These are phyloP conservation scores for Holocentrus rufus DNA, from an alignment of 2,797 vertebrate species.

Conservation along the genomic window DNA sequence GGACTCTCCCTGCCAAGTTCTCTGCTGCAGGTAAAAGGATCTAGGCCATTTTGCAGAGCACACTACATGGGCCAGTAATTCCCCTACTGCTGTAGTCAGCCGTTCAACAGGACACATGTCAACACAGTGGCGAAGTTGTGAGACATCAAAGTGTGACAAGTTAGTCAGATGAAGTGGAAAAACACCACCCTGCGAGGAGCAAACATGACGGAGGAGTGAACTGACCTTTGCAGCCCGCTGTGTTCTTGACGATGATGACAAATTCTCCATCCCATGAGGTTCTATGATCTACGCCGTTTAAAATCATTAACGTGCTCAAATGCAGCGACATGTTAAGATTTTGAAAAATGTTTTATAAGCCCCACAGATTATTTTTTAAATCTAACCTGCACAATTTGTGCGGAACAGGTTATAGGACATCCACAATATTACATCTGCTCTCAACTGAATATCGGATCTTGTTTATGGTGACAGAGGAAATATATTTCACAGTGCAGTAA, in stretches of 20 bases:
- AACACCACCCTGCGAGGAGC: background rate
- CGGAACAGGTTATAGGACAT: background rate
- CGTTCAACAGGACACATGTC: slow-evolving; percentile 15
- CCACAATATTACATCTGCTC: background rate
- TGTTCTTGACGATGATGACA: background rate
- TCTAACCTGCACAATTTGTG: no score
- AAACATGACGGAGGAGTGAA: slow-evolving; percentile 8
- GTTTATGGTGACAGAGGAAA: background rate
- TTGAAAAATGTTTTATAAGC: no score
- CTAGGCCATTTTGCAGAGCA: slow-evolving; percentile 3
- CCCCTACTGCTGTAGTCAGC: background rate
- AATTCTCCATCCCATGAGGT: background rate
- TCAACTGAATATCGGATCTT: background rate
- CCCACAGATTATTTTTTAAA: no score
- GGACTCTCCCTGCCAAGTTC: slow-evolving; percentile 18
- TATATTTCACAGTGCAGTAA: slow-evolving; percentile 9
- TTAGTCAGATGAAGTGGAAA: slow-evolving; percentile 1
- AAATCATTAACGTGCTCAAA: background rate
- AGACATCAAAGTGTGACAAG: slow-evolving; percentile 1
- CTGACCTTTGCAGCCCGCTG: background rate
- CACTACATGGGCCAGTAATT: slow-evolving; percentile 16
- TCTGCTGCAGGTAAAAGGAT: slow-evolving; percentile 23
- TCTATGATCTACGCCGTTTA: background rate
- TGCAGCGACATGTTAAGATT: background rate
- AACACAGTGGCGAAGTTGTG: slow-evolving; percentile 5